A percentile compares a stretch with the other conserved stretches of the same genome.
These are phyloP conservation scores for Lycaon pictus DNA, from an alignment of 2,113 vertebrate genomes.

Conservation along the genomic window DNA sequence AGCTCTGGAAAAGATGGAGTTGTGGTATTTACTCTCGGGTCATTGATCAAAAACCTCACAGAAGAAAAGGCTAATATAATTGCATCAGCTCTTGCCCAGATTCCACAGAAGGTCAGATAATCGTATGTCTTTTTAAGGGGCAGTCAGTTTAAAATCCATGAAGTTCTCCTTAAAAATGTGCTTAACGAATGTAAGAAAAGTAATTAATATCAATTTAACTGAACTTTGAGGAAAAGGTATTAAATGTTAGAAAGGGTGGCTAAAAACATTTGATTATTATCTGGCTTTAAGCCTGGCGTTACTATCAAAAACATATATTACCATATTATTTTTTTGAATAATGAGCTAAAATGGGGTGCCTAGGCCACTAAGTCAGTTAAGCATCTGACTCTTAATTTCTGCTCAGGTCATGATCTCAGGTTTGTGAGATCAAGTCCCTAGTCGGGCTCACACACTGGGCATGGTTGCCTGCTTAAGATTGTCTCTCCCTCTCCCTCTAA, in stretches of 20 bases:
- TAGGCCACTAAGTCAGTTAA: too few relatives aligned
- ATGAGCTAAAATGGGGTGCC: background rate
- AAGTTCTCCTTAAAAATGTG: background rate
- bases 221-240: background rate
- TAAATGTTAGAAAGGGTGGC: background rate
- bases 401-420: too few relatives aligned
- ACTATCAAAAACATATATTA: background rate
- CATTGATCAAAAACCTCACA: conserved; percentile 88
- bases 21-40: conserved; percentile 91
- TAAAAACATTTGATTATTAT: background rate
- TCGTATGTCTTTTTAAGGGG: background rate
- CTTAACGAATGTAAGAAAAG: background rate
- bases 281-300: background rate
- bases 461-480: too few relatives aligned
- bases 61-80: conserved; percentile 88
- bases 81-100: conserved; percentile 89
- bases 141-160: background rate
- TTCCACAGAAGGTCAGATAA: conserved; percentile 92
- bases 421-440: too few relatives aligned
- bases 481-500: too few relatives aligned
- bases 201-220: background rate
- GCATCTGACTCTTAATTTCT: too few relatives aligned
- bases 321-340: background rate
- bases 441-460: too few relatives aligned
- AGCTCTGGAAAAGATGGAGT: conserved; percentile 91